A percentile compares a stretch with the other conserved stretches of the same genome.
phyloP scores from a whole-genome alignment of 1,140 invertebrate species.

The Tetragonula clypearis region DNA sequence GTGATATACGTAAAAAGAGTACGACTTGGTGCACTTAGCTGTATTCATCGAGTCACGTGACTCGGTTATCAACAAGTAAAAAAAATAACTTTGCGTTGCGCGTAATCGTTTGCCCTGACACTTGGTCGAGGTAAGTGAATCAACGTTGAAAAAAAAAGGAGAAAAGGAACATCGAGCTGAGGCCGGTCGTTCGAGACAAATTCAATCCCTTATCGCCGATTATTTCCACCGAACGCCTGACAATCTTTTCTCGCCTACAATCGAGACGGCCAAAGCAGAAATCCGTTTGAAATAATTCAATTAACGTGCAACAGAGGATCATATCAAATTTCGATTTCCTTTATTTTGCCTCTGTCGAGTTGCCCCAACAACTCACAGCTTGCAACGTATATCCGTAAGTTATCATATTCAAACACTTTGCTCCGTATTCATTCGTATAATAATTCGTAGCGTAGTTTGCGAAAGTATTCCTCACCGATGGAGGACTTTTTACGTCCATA shows the following conservation, averaged over 20 bases:
- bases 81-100: neutral
- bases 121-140: neutral
- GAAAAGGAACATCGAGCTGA: neutral
- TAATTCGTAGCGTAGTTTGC: neutral
- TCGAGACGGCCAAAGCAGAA: neutral
- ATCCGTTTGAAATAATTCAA: neutral
- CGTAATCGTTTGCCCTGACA: neutral
- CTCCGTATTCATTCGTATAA: neutral
- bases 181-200: neutral
- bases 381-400: neutral
- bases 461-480: neutral
- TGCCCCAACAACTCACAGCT: neutral
- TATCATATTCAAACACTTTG: neutral
- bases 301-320: neutral
- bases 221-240: neutral
- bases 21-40: neutral
- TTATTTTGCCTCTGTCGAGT: neutral
- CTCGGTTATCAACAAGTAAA: neutral
- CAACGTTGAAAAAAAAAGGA: neutral
- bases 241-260: neutral
- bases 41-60: conserved; percentile 1
- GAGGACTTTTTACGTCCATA: no score
- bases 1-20: neutral
- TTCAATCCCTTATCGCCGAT: neutral
- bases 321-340: neutral